Percentiles rank a stretch among this genome's conserved stretches.
Conservation (phyloP, 1,140 invertebrate species). For the Polypedilum pembai region DNA sequence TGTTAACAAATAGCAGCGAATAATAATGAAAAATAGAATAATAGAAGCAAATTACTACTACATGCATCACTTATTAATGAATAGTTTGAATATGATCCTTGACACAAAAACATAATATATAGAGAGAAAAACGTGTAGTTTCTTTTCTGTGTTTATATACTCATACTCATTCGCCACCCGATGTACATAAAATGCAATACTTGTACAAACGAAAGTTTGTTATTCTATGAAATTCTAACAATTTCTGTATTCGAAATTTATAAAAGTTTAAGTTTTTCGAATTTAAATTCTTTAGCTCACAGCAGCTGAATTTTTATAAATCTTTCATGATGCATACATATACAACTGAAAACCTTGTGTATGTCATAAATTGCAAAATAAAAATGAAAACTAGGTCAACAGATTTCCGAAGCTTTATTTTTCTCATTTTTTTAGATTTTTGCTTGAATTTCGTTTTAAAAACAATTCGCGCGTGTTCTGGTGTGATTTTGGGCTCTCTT, state of each 20-base stretch:
- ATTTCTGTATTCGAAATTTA: background rate
- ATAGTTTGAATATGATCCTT: slow-evolving; percentile 18
- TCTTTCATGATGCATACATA: slow-evolving; percentile 5
- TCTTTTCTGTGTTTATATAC: background rate
- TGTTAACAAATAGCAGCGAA: no score
- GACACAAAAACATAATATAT: slow-evolving; percentile 27
- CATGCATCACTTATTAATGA: slow-evolving; percentile 24
- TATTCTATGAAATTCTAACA: slow-evolving; percentile 9
- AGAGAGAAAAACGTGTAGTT: no score
- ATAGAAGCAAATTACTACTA: background rate
- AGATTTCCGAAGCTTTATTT: slow-evolving; percentile 22
- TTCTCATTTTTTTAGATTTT: background rate
- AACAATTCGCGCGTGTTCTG: background rate
- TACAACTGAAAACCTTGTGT: slow-evolving; percentile 6
- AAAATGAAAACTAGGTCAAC: slow-evolving; percentile 26
- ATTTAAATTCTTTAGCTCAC: background rate
- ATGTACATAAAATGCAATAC: slow-evolving; percentile 6
- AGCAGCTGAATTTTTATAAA: background rate
- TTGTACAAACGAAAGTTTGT: background rate
- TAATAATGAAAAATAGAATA: no score
- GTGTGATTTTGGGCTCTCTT: background rate
- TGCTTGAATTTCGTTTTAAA: background rate
- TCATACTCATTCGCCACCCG: no score
- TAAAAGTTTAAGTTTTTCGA: background rate
- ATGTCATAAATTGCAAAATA: slow-evolving; percentile 26